Conservation (phyloP, 1,140 invertebrate species). For the Zaprionus africanus region DNA sequence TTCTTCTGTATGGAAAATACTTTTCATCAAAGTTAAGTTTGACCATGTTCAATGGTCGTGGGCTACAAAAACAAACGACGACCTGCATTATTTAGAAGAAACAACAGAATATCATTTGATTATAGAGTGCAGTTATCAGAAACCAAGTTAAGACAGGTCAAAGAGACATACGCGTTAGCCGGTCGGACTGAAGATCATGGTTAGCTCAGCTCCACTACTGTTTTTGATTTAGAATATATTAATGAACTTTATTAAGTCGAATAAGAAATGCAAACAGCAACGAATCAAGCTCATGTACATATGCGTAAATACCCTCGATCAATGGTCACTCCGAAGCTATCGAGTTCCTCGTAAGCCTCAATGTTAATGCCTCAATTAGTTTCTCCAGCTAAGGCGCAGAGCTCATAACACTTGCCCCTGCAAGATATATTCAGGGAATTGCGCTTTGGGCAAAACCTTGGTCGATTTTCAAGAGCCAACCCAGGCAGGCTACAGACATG, state of each 20-base stretch:
- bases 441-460: not conserved
- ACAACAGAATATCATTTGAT: too few species aligned
- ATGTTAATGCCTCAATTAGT: not conserved
- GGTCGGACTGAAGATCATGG: not conserved
- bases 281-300: not conserved
- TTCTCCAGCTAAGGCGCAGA: not conserved
- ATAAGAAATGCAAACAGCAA: not conserved
- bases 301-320: not conserved
- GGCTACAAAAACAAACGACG: too few species aligned
- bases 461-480: not conserved
- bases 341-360: not conserved
- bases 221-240: not conserved
- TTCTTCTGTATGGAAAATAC: too few species aligned
- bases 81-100: too few species aligned
- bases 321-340: not conserved
- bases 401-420: not conserved
- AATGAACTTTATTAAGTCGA: too few species aligned
- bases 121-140: too few species aligned
- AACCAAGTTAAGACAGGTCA: too few species aligned
- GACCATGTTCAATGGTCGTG: too few species aligned
- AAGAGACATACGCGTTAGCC: too few species aligned
- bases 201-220: not conserved
- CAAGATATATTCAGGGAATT: not conserved
- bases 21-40: too few species aligned
- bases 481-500: not conserved